phyloP scores from a whole-genome alignment of 1,140 invertebrate species.

The Rhynchophorus ferrugineus region DNA sequence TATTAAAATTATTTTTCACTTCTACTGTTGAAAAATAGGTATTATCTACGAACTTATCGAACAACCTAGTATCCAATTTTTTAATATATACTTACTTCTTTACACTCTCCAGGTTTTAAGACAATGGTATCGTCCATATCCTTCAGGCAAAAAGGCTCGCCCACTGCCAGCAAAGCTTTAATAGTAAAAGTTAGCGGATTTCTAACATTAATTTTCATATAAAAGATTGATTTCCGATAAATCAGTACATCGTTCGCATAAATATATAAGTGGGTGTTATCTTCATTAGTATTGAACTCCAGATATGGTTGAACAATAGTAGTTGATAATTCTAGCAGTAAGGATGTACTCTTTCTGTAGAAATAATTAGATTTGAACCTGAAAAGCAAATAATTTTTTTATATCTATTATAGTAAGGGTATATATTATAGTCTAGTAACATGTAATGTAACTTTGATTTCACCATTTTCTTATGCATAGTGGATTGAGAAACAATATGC shows the following conservation, averaged over 20 bases:
- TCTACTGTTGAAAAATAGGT: too few relatives aligned
- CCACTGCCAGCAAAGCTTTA: neutral
- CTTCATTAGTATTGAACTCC: conserved; percentile 18
- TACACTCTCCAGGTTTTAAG: conserved; percentile 43
- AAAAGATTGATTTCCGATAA: conserved; percentile 5
- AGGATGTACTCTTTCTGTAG: conserved; percentile 11
- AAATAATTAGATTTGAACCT: conserved; percentile 25
- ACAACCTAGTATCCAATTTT: too few relatives aligned
- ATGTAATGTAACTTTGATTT: too few relatives aligned
- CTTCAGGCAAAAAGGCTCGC: conserved; percentile 9
- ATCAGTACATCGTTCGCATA: conserved; percentile 28
- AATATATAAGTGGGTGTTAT: conserved; percentile 13
- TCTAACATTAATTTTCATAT: conserved; percentile 4
- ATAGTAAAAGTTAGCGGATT: conserved; percentile 7
- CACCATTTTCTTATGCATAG: neutral
- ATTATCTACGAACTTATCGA: too few relatives aligned
- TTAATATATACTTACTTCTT: conserved; percentile 15
- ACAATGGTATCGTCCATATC: conserved; percentile 47
- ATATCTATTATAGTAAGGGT: neutral
- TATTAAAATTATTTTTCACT: neutral
- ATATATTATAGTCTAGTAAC: neutral
- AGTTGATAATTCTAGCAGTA: conserved; percentile 22
- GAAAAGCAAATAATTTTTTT: conserved; percentile 12
- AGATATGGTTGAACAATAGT: conserved; percentile 21
- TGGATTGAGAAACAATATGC: neutral